Evolutionary conservation across 2,113 vertebrate species (phyloP).

Genomic region (Pollimyrus isidori): DNA sequence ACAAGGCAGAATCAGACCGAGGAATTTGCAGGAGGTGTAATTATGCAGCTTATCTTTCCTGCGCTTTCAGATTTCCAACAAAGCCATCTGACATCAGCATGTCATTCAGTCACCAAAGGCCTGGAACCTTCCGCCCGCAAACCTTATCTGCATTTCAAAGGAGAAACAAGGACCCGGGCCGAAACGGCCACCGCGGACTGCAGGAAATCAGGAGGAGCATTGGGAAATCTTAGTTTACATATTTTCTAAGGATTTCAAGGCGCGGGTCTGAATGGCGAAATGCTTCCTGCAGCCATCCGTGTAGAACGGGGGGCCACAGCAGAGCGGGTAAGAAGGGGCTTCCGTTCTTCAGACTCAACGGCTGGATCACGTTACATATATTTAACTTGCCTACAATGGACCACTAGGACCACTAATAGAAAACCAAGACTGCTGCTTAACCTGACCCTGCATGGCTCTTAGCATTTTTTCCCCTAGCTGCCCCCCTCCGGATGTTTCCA

Average conservation of each 20-base stretch:
- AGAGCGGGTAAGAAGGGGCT: neutral
- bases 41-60: neutral
- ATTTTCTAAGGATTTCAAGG: neutral
- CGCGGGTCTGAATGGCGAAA: neutral
- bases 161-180: neutral
- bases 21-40: neutral
- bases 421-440: neutral
- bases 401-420: slow-evolving; percentile 18
- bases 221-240: neutral
- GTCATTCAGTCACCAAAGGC: neutral
- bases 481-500: slow-evolving; percentile 47
- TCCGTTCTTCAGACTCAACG: neutral
- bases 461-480: slow-evolving; percentile 22
- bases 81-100: neutral
- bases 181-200: neutral
- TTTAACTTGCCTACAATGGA: slow-evolving; percentile 39
- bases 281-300: neutral
- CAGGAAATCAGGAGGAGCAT: neutral
- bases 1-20: neutral
- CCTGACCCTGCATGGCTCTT: slow-evolving; percentile 27
- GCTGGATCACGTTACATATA: slow-evolving; percentile 18
- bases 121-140: neutral
- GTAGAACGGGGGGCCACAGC: neutral
- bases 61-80: neutral
- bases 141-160: slow-evolving; percentile 1